Evolutionary conservation across 2,888 invertebrate species (phyloP).

Genomic region (Entomobrya multifasciata): DNA sequence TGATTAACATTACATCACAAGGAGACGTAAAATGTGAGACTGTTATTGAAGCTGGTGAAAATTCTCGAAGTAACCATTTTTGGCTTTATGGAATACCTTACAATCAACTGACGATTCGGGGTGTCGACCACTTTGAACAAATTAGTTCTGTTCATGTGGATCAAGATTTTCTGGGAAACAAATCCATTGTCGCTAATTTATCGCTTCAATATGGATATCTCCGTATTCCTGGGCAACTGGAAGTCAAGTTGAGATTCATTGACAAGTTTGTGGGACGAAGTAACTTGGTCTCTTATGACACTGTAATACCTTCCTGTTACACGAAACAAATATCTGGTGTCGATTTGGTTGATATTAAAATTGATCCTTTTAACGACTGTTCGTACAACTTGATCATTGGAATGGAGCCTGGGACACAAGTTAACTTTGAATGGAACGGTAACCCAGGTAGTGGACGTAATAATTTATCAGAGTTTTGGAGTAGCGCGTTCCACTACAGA

Average conservation of each 20-base stretch:
- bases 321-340: not conserved
- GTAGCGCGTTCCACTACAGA: conserved; percentile 9
- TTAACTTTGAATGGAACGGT: not conserved
- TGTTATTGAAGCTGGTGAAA: no score
- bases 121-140: no score
- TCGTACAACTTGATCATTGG: not conserved
- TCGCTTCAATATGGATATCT: not conserved
- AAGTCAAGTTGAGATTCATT: no score
- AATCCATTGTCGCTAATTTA: not conserved
- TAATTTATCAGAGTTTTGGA: not conserved
- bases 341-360: not conserved
- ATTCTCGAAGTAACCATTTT: conserved; percentile 20
- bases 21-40: no score
- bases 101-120: no score
- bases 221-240: not conserved
- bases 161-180: no score
- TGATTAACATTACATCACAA: not conserved
- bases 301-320: not conserved
- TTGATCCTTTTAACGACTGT: not conserved
- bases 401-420: not conserved
- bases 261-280: not conserved
- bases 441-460: not conserved
- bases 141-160: no score
- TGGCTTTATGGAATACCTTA: conserved; percentile 10
- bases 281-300: not conserved